Evolutionary conservation across 1,140 invertebrate species (phyloP).

Genomic region (Leptopilina clavipes): DNA sequence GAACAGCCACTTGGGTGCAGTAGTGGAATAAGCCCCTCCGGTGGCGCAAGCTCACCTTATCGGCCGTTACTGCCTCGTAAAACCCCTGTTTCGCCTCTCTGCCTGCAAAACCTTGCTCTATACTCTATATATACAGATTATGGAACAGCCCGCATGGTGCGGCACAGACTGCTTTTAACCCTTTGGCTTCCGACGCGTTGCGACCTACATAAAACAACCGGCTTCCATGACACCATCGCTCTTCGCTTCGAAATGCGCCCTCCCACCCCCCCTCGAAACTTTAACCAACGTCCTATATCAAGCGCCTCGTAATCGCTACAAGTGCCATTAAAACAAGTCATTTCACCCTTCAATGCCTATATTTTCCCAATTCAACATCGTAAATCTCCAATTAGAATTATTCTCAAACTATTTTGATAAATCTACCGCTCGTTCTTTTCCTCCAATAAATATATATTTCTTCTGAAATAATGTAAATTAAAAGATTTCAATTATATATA

Average conservation of each 20-base stretch:
- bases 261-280: background rate
- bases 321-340: conserved; percentile 59
- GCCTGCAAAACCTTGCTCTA: background rate
- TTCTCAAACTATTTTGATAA: background rate
- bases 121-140: conserved; percentile 25
- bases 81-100: conserved; percentile 63
- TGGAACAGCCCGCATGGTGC: conserved; percentile 40
- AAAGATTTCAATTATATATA: too few species aligned
- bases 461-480: too few species aligned
- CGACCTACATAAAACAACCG: conserved; percentile 56
- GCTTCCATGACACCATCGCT: conserved; percentile 53
- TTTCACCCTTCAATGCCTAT: conserved; percentile 47
- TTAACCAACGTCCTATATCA: conserved; percentile 50
- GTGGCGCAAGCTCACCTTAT: conserved; percentile 73
- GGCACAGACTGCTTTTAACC: conserved; percentile 49
- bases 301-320: conserved; percentile 53
- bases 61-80: conserved; percentile 76
- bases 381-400: conserved; percentile 21
- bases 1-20: conserved; percentile 74
- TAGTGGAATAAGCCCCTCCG: conserved; percentile 70
- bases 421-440: too few species aligned
- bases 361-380: background rate
- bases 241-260: conserved; percentile 38
- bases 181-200: conserved; percentile 50
- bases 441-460: too few species aligned